A percentile compares a stretch with the other conserved stretches of the same genome.
phyloP scores from a whole-genome alignment of 92 coral and sea anemone species.

The Montipora capitata region DNA sequence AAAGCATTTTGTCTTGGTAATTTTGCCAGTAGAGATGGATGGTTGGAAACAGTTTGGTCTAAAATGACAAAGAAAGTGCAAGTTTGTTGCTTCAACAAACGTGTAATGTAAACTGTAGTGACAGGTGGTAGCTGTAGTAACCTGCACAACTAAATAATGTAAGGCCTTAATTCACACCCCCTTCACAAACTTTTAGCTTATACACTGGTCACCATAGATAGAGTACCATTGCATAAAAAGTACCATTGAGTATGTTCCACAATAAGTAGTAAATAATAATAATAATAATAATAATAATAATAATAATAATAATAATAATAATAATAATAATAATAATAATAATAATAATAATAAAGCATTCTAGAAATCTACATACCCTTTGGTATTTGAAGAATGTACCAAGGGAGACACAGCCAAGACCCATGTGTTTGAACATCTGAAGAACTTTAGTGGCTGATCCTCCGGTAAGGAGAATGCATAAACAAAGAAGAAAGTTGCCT shows the following conservation, averaged over 20 bases:
- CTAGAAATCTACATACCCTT: constrained; percentile 17
- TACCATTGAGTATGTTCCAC: constrained; percentile 2
- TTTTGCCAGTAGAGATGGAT: too few species aligned
- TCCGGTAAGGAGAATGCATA: constrained; percentile 24
- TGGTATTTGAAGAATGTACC: constrained; percentile 37
- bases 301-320: too few species aligned
- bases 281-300: too few species aligned
- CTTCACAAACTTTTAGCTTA: constrained; percentile 5
- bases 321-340: too few species aligned
- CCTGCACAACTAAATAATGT: too few species aligned
- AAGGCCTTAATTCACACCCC: background rate
- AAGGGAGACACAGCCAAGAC: constrained; percentile 39
- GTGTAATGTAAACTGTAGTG: too few species aligned
- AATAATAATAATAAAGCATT: background rate
- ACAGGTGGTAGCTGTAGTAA: too few species aligned
- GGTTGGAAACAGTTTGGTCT: too few species aligned
- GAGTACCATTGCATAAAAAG: background rate
- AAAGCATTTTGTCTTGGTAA: too few species aligned
- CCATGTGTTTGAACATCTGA: constrained; percentile 34
- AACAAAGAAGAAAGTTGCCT: constrained; percentile 31
- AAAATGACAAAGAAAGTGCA: too few species aligned
- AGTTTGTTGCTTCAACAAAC: too few species aligned
- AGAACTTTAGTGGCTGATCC: constrained; percentile 32
- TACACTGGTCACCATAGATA: constrained; percentile 2
- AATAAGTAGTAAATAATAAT: background rate